Percentiles rank a stretch among this genome's conserved stretches.
These are phyloP conservation scores for Polydrusus tereticollis DNA, from an alignment of 2,888 invertebrate genomes.

Conservation along the genomic window DNA sequence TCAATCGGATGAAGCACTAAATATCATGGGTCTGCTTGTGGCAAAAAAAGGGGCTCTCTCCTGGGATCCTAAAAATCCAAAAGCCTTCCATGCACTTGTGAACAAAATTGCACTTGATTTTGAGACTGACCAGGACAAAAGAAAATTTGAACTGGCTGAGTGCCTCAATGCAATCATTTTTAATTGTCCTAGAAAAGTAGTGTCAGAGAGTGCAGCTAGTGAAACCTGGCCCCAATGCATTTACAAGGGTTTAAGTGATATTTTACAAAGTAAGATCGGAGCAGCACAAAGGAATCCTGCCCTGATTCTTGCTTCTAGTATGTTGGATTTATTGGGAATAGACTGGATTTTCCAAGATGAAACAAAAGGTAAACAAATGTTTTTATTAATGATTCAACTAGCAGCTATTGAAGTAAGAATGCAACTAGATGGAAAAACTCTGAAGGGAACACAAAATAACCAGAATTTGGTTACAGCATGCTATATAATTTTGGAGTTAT, in stretches of 20 bases:
- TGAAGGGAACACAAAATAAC: constrained; percentile 83
- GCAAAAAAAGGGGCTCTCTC: constrained; percentile 79
- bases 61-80: constrained; percentile 83
- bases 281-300: constrained; percentile 92
- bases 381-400: constrained; percentile 85
- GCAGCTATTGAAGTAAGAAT: constrained; percentile 94
- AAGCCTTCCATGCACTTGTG: constrained; percentile 84
- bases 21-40: constrained; percentile 79
- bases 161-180: constrained; percentile 81
- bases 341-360: constrained; percentile 88
- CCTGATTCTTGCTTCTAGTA: constrained; percentile 83
- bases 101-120: constrained; percentile 89
- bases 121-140: constrained; percentile 88
- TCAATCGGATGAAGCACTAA: constrained; percentile 89
- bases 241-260: constrained; percentile 85
- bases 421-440: constrained; percentile 89
- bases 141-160: constrained; percentile 91
- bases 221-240: constrained; percentile 88
- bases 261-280: constrained; percentile 87
- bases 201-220: constrained; percentile 74
- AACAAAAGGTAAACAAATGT: constrained; percentile 84
- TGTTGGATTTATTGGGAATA: constrained; percentile 85
- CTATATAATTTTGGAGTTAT: constrained; percentile 84
- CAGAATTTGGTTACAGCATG: constrained; percentile 86
- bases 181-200: constrained; percentile 79